Base-by-base conservation (phyloP, 2,113 vertebrate genomes). In the Callithrix jacchus region DNA sequence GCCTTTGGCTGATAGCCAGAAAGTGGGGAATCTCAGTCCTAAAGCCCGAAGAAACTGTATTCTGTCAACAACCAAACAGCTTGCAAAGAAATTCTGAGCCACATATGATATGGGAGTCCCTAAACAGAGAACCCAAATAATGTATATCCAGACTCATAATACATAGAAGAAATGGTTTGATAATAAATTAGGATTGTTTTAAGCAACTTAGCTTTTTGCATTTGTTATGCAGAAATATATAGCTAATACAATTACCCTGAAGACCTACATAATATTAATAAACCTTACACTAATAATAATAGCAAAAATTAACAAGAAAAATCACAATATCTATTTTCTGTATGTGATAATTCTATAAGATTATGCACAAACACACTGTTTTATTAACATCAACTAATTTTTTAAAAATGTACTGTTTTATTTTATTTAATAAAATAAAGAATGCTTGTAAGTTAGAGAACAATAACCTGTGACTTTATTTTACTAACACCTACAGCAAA, bases 381-480 rank as follows among this genome's bases (percentile, higher is more conserved):
- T 68, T 13, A 93, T 81, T 47, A 87, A 73, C 45, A 42, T 70
- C 45, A 49, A 35, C 1, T 80, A 85, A 76, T 89, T 79, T 56
- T 89, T 74, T 56, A 32, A 88, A 35, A 68, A 27, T 11, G 2
- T 77, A 23, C 32, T 70, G n/a, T 18, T 73, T 95, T 85, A 1
- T 81, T 37, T 89, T 83, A 12, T 2, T 74, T 83, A 91, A 47
- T 54, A 93, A 80, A 54, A 80, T 18, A 86, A 32, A 61, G 40
- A 64, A 56, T 70, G 9, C 32, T 20, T 87, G 40, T 68, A 11
- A 94, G 76, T 25, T 87, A 11, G 16, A 66, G 76, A 87, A 80
- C 21, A 93, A 71, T 89, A 89, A 93, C 54, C 81, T n/a, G 17
- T 66, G 71, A 42, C 35, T 91, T 96, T 97, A 95, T 97, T 96